Evolutionary conservation across 2,113 vertebrate genomes (phyloP), one percentile per base, ranked within the genome.

Genomic region (Chlorodrepanis virens): DNA sequence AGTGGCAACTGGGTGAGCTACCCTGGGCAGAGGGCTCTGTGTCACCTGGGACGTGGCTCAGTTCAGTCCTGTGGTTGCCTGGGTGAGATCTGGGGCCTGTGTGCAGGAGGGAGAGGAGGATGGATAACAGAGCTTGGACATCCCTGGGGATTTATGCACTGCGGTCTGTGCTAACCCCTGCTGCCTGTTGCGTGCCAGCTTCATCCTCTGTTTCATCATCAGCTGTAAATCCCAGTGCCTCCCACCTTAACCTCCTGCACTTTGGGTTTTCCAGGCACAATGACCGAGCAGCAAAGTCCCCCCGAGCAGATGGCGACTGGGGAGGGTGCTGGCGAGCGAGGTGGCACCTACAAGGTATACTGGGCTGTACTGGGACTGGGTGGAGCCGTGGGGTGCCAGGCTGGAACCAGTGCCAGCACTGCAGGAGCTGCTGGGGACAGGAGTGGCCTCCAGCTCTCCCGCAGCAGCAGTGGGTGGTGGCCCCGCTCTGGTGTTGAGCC

Each of bases 331-430:
- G 98, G 98, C 19, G 98, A 98, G 53, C 97, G 96, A 37, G 98
- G 97, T 61, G 97, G 96, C n/a, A 97, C 44, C 86, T 99, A 98
- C 95, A 99, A 99, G 98, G 99, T 99, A 98, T 19, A 8, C 19
- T 12, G 84, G 72, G 45, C 14, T 18, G 0, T 13, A 19, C 76
- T 60, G 80, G 57, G 23, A 9, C 10, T 0, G 53, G 15, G 70
- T 1, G 53, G 13, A 13, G 84, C 72, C 0, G 3, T 5, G 85
- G 8, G 5, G 3, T 12, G 63, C 14, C 27, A 9, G 70, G 39
- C 65, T 50, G 76, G 63, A 15, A 4, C 10, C 15, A 0, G 31
- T 9, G 57, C 24, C 52, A 53, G 65, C 5, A 0, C 19, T 61
- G 68, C 42, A 1, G 60, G 13, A 15, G 8, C 9, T 5, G 9